These are phyloP conservation scores for Agelas oroides DNA, from an alignment of 37 sponge, comb jelly and placozoan species.

Conservation along the genomic window DNA sequence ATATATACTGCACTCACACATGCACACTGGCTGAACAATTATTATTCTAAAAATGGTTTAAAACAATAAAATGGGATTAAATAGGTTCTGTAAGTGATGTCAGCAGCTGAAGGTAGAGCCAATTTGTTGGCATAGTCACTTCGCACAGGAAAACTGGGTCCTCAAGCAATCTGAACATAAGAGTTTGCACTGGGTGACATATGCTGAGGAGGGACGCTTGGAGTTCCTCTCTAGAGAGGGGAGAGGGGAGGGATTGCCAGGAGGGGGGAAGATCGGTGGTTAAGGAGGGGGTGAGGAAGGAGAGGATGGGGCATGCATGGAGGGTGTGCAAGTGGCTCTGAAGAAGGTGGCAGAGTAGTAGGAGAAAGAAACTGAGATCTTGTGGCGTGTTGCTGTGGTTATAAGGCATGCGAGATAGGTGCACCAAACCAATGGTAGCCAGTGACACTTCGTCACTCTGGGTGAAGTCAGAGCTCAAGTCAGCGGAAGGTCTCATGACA, in stretches of 20 bases:
- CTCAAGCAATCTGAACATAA: neutral
- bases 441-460: neutral
- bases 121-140: conserved; percentile 13
- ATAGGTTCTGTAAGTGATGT: neutral
- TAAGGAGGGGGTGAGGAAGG: neutral
- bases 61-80: neutral
- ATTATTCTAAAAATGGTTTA: neutral
- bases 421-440: neutral
- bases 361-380: conserved; percentile 24
- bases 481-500: neutral
- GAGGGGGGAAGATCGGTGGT: neutral
- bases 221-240: neutral
- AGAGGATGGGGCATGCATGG: neutral
- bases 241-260: neutral
- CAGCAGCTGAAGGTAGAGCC: conserved; percentile 35
- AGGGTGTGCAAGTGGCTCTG: conserved; percentile 4
- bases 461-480: neutral
- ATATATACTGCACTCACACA: no score
- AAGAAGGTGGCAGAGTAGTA: neutral
- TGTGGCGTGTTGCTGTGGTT: neutral
- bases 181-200: neutral
- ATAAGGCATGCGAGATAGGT: neutral
- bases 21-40: no score
- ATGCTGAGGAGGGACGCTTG: neutral
- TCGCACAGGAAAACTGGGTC: neutral